Evolutionary conservation across 1,140 invertebrate species (phyloP).

Genomic region (Monochamus saltuarius): DNA sequence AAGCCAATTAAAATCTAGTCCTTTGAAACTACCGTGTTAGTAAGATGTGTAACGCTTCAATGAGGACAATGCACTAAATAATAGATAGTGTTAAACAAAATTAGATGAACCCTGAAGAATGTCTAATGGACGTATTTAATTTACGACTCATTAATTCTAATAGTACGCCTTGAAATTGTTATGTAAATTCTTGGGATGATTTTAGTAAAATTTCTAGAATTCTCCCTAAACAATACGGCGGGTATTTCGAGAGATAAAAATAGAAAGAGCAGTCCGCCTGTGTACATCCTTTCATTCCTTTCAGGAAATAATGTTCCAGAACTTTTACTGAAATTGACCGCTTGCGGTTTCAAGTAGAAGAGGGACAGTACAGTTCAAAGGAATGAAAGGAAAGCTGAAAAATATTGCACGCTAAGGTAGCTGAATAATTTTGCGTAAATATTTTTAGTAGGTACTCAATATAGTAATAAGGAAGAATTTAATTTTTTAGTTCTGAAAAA

Average conservation of each 20-base stretch:
- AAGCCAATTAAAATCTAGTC: too few species aligned
- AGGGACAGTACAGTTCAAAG: conserved; percentile 18
- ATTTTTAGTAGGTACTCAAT: too few species aligned
- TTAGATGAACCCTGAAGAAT: too few species aligned
- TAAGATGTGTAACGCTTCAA: too few species aligned
- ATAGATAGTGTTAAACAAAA: too few species aligned
- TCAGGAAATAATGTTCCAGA: conserved; percentile 38
- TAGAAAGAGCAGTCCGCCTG: conserved; percentile 23
- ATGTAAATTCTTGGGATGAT: conserved; percentile 11
- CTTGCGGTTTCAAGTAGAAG: conserved; percentile 34
- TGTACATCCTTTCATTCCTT: conserved; percentile 22
- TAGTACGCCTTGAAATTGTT: not conserved
- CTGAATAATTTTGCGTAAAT: too few species aligned
- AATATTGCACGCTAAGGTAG: not conserved
- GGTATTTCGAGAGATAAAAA: conserved; percentile 24
- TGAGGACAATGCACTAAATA: too few species aligned
- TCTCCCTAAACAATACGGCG: conserved; percentile 1
- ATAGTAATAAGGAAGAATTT: too few species aligned
- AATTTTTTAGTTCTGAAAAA: too few species aligned
- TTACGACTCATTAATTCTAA: too few species aligned
- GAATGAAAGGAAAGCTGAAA: conserved; percentile 30
- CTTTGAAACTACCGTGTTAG: too few species aligned
- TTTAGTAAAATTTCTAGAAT: conserved; percentile 16
- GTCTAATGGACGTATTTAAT: too few species aligned
- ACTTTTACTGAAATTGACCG: conserved; percentile 44